Evolutionary conservation across 2,113 vertebrate species (phyloP).

Genomic region (Etheostoma spectabile): DNA sequence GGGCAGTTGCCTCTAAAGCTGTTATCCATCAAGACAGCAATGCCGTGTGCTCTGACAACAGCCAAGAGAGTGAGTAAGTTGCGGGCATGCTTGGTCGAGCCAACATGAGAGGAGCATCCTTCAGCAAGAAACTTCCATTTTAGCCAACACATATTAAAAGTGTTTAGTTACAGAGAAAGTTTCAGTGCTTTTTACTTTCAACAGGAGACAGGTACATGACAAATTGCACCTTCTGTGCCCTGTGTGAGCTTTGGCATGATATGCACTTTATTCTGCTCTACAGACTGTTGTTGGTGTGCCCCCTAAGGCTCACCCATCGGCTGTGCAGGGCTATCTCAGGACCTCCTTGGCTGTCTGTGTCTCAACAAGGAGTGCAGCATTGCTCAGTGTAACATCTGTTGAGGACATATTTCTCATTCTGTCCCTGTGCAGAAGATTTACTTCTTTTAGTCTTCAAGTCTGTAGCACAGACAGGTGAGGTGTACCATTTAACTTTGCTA

Average conservation of each 20-base stretch:
- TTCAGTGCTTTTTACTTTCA: slow-evolving; percentile 2
- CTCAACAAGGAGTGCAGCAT: not conserved
- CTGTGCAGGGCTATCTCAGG: slow-evolving; percentile 6
- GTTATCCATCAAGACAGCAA: slow-evolving; percentile 16
- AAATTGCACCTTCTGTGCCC: slow-evolving; percentile 7
- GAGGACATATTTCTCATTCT: slow-evolving; percentile 12
- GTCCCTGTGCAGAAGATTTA: not conserved
- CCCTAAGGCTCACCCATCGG: slow-evolving; percentile 30
- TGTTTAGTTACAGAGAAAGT: not conserved
- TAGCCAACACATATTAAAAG: not conserved
- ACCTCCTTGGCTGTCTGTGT: slow-evolving; percentile 1
- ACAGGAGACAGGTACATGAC: not conserved
- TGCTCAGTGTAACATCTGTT: slow-evolving; percentile 4
- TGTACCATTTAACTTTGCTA: not conserved
- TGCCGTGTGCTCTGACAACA: not conserved
- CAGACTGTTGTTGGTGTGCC: slow-evolving; percentile 18
- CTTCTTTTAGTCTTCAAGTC: not conserved
- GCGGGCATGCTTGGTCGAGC: not conserved
- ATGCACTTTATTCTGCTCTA: slow-evolving; percentile 3
- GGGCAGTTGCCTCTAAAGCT: slow-evolving; percentile 15
- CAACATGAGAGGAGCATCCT: not conserved
- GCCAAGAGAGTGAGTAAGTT: slow-evolving; percentile 8
- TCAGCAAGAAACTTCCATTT: not conserved
- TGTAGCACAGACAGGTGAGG: not conserved
- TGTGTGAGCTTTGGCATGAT: slow-evolving; percentile 23